Evolutionary conservation across 2,888 invertebrate species (phyloP), one percentile per base, ranked within the genome.

Genomic region (Chalcosyrphus nemorum): DNA sequence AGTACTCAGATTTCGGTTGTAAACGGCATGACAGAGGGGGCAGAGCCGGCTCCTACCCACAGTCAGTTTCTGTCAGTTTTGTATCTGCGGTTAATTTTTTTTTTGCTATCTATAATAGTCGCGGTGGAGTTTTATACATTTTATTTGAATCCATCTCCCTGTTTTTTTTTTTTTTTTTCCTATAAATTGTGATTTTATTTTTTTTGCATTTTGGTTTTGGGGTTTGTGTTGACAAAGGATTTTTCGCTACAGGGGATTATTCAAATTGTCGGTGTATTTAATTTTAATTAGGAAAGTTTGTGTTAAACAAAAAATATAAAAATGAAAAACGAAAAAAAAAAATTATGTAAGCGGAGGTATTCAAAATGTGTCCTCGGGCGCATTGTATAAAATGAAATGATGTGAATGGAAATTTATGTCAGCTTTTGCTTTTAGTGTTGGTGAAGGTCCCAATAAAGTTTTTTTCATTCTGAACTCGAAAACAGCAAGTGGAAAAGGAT

Each of bases 1-100:
- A 84, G 84, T 80, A 84, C 74, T 70, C 80, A 74, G 80, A 84
- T 80, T 84, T 80, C 9, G 50, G 47, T 66, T 74, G 59, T 63
- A 63, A 47, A 24, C 71, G 56, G n/a, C n/a, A n/a, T 45, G 38
- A 1, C 6, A 35, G 15, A 45, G 54, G 38, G 50, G 41, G 63
- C n/a, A n/a, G n/a, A n/a, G n/a, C n/a, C n/a, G n/a, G n/a, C n/a
- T n/a, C 24, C 4, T 24, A 24, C 24, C 24, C 24, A 4, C 24
- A 24, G 2, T 24, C 19, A 72, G 29, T 66, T 77, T 52, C 63
- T 65, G 57, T 76, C 77, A 71, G 77, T 71, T 77, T 72, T 77
- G 54, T 72, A 78, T 80, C 56, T 84, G 84, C 59, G 82, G 84
- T 84, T 84, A 57, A 81, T 59, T 59, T 82, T 54, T 9, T 50